Evolutionary conservation across 2,888 invertebrate species (phyloP), one percentile per base, ranked within the genome.

Genomic region (Eubasilissa splendida): DNA sequence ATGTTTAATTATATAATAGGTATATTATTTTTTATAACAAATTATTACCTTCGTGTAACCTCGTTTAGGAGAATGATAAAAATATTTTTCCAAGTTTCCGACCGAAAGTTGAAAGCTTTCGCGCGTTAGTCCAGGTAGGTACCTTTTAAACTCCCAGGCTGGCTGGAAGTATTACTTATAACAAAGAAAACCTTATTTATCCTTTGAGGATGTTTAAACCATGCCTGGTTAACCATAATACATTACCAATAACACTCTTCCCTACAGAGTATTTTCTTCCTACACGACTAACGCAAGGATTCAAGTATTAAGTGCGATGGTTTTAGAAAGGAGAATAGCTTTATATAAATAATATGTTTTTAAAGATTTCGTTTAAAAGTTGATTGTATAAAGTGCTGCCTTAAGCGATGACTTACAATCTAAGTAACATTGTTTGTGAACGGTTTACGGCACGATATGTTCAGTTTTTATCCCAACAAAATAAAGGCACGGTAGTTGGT

Each of bases 191-290:
- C 53, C 71, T 71, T 56, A 71, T 71, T 71, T 71, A 31, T 71
- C 71, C 71, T 71, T 71, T 71, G 71, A 71, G 71, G 54, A 71
- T 71, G n/a, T 71, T 71, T 53, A 33, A 71, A 71, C 71, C 71
- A 71, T 33, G 71, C 54, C 54, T 71, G 71, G 71, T 71, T 71
- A 71, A 71, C 71, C 71, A 31, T 71, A 54, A 53, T 71, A 71
- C 71, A 71, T 52, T 71, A 71, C 33, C 71, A 14, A 71, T 71
- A 71, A 71, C 31, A 71, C 71, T 71, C 71, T 52, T 68, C 52
- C 22, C 33, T 14, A 12, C 33, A 10, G 22, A 54, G 11, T 71
- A 53, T n/a, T 12, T 12, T 53, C 14, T 11, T 50, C 54, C 54
- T 31, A 22, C 22, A 11, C 12, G 8, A 22, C 14, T 7, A 5